Evolutionary conservation across 1,140 invertebrate genomes (phyloP).

Genomic region (Zaprionus tsacasi): DNA sequence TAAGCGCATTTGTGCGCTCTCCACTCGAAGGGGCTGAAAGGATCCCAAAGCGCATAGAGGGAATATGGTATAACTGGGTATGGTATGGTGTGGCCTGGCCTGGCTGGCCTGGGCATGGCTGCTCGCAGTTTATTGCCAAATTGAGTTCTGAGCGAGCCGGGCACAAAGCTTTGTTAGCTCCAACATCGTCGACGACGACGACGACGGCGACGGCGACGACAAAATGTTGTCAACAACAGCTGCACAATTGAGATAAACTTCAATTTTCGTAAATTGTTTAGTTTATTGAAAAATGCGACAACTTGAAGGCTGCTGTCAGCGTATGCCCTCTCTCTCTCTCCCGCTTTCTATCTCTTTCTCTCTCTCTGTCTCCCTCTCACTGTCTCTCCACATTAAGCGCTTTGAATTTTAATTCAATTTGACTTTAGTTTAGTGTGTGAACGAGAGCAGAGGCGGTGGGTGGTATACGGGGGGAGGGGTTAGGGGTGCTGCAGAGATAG

Average conservation of each 20-base stretch:
- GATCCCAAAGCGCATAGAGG: conserved; percentile 1
- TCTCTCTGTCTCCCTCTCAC: background rate
- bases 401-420: conserved; percentile 83
- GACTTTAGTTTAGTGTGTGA: conserved; percentile 69
- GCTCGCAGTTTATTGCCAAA: conserved; percentile 77
- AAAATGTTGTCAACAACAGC: conserved; percentile 80
- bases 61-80: conserved; percentile 19
- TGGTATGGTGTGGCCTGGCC: background rate
- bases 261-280: conserved; percentile 83
- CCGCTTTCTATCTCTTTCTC: background rate
- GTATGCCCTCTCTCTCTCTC: background rate
- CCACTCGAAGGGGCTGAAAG: conserved; percentile 45
- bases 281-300: conserved; percentile 82
- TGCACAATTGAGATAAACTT: conserved; percentile 83
- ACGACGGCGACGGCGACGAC: conserved; percentile 18
- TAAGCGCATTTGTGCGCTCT: conserved; percentile 76
- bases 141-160: conserved; percentile 70
- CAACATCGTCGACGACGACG: background rate
- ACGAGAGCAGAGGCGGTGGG: conserved; percentile 14
- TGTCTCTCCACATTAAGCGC: conserved; percentile 59
- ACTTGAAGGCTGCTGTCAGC: conserved; percentile 67
- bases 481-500: conserved; percentile 28
- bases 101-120: conserved; percentile 45
- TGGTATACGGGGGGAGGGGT: too few relatives aligned
- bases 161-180: conserved; percentile 68